phyloP scores from a whole-genome alignment of 1,140 invertebrate genomes.

The Hydropsyche tenuis region DNA sequence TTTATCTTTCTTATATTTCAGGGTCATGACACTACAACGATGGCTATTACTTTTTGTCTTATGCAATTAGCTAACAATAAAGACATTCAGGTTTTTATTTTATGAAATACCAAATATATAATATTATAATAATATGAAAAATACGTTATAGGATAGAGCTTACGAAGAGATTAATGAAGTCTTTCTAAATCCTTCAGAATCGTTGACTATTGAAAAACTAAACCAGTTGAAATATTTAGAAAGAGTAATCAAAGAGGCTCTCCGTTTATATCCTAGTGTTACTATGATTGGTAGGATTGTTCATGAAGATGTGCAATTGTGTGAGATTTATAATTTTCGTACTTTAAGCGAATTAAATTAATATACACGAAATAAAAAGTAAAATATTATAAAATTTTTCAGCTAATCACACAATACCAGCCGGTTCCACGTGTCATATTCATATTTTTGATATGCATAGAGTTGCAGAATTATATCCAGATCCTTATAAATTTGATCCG shows the following conservation, averaged over 20 bases:
- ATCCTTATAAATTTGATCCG: slow-evolving; percentile 79
- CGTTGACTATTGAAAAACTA: slow-evolving; percentile 68
- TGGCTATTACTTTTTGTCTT: slow-evolving; percentile 70
- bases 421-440: slow-evolving; percentile 64
- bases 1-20: too few relatives aligned
- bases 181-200: slow-evolving; percentile 63
- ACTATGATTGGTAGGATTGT: slow-evolving; percentile 71
- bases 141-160: slow-evolving; percentile 52
- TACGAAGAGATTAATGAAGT: slow-evolving; percentile 71
- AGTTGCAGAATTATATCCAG: slow-evolving; percentile 68
- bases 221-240: slow-evolving; percentile 75
- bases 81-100: slow-evolving; percentile 61
- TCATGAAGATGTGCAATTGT: slow-evolving; percentile 65
- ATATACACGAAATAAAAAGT: not conserved
- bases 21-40: slow-evolving; percentile 85
- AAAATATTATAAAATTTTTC: slow-evolving; percentile 22
- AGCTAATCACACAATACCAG: slow-evolving; percentile 62
- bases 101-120: not conserved
- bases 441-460: slow-evolving; percentile 70
- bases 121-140: not conserved
- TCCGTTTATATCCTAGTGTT: slow-evolving; percentile 74
- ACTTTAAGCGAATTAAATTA: not conserved
- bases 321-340: slow-evolving; percentile 55
- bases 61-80: slow-evolving; percentile 71
- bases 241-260: slow-evolving; percentile 72